Conservation (phyloP, 2,888 invertebrate species). For the Limnephilus lunatus region DNA sequence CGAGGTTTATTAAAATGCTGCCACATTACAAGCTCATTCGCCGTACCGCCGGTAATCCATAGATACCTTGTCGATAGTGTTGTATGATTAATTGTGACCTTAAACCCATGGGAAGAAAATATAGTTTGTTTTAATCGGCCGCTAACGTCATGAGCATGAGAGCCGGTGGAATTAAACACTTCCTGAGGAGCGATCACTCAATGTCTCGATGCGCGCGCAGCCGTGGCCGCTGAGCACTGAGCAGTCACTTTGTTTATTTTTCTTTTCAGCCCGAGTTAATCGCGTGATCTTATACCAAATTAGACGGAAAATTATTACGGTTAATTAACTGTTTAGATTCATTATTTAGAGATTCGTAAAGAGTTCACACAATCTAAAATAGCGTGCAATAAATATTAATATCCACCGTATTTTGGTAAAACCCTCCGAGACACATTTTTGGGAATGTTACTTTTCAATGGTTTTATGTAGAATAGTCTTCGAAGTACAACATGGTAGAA, state of each 20-base stretch:
- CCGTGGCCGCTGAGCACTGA: neutral
- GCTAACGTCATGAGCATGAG: conserved; percentile 12
- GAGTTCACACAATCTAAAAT: neutral
- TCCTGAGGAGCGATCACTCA: neutral
- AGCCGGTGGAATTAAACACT: conserved; percentile 2
- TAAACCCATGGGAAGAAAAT: conserved; percentile 36
- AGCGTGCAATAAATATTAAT: neutral
- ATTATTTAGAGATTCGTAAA: neutral
- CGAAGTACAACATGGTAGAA: too few species aligned
- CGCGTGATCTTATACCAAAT: neutral
- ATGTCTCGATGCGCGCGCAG: neutral
- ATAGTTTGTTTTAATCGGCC: conserved; percentile 11
- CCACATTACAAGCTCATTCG: conserved; percentile 29
- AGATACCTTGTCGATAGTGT: conserved; percentile 37
- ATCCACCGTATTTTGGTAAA: neutral
- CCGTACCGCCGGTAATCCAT: conserved; percentile 21
- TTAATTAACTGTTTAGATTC: neutral
- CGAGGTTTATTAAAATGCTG: conserved; percentile 9
- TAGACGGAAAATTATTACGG: neutral
- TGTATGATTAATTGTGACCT: conserved; percentile 19
- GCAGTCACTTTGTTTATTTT: neutral
- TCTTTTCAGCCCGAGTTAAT: neutral
- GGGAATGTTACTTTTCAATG: too few species aligned
- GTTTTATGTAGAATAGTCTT: too few species aligned
- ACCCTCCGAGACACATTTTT: too few species aligned